These are phyloP conservation scores for Punctoribates punctum DNA, from an alignment of 2,888 invertebrate species.

Conservation along the genomic window DNA sequence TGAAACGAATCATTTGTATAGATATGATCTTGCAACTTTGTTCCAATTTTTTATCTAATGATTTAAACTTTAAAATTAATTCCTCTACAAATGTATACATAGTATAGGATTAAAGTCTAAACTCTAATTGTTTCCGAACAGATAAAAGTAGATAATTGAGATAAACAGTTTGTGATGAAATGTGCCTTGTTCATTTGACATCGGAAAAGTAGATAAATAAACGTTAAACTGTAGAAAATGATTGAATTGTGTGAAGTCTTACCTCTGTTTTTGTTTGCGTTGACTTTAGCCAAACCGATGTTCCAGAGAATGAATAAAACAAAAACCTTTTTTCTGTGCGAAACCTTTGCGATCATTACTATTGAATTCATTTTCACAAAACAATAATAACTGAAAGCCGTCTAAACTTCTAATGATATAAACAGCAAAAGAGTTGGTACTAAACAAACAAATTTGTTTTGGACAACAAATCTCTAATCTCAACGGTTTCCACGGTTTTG, in stretches of 20 bases:
- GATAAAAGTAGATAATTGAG: too few relatives aligned
- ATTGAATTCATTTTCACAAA: not conserved
- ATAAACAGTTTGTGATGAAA: too few relatives aligned
- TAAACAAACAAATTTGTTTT: constrained; percentile 9
- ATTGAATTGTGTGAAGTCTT: too few relatives aligned
- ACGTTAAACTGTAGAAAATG: too few relatives aligned
- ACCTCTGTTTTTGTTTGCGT: not conserved
- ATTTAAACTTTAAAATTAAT: not conserved
- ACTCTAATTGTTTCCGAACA: too few relatives aligned
- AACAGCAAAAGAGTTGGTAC: not conserved
- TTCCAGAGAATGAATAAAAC: constrained; percentile 19
- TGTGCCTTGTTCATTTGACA: too few relatives aligned
- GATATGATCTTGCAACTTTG: too few relatives aligned
- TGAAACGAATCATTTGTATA: too few relatives aligned
- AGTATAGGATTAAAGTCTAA: not conserved
- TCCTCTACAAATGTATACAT: not conserved
- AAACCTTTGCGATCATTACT: constrained; percentile 14
- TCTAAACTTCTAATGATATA: not conserved
- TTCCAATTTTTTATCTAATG: not conserved
- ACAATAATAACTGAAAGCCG: not conserved
- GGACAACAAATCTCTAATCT: not conserved
- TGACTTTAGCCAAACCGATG: not conserved
- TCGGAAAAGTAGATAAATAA: too few relatives aligned
- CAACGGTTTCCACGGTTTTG: constrained; percentile 12
- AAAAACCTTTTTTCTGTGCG: not conserved